Percentiles rank a stretch among this genome's conserved stretches.
Conservation (phyloP, 2,888 invertebrate genomes). For the Eudasyphora cyanicolor region DNA sequence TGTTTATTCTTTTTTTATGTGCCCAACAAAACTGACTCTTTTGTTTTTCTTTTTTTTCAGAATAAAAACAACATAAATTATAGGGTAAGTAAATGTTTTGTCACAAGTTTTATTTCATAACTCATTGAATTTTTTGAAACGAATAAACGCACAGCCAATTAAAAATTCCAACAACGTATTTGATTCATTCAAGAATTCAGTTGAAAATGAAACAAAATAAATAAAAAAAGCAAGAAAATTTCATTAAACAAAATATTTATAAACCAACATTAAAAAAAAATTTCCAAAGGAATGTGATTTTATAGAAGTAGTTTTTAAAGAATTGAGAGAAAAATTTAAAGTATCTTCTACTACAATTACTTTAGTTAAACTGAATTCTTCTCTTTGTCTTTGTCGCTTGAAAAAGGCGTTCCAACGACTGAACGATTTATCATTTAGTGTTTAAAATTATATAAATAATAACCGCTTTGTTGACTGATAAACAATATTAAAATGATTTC, state of each 20-base stretch:
- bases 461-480: not conserved
- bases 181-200: not conserved
- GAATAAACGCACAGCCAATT: slow-evolving; percentile 31
- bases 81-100: slow-evolving; percentile 45
- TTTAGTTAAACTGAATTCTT: not conserved
- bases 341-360: too few species aligned
- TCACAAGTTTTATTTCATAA: slow-evolving; percentile 24
- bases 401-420: too few species aligned
- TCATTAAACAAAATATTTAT: slow-evolving; percentile 9
- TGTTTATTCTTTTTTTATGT: not conserved
- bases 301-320: too few species aligned
- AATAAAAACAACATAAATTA: slow-evolving; percentile 8
- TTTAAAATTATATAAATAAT: slow-evolving; percentile 5
- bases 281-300: not conserved
- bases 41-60: slow-evolving; percentile 44
- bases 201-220: not conserved
- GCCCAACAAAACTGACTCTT: not conserved
- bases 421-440: not conserved
- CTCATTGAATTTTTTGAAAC: slow-evolving; percentile 15
- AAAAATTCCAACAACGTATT: slow-evolving; percentile 59
- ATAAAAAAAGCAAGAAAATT: slow-evolving; percentile 10
- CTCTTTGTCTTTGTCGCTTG: too few species aligned
- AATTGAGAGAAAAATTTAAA: too few species aligned
- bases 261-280: not conserved
- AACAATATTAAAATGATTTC: slow-evolving; percentile 27